Base-by-base conservation (phyloP, 1,140 invertebrate species). In the Palaemon carinicauda region DNA sequence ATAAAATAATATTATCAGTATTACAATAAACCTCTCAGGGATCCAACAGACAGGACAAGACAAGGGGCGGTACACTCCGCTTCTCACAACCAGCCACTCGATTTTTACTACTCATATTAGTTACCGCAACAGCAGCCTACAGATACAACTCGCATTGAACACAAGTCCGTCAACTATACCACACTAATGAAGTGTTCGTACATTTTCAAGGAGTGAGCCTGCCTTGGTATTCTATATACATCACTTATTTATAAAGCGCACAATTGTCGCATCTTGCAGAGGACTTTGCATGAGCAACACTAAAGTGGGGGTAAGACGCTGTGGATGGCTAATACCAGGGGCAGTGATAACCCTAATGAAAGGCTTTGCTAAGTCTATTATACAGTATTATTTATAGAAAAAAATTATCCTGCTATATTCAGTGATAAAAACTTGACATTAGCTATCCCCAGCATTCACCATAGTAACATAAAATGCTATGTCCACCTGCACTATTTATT, bases 1-100 rank as follows among this genome's bases (percentile, higher is more conserved):
- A 86, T 80, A 86, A 80, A 86, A 86, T 86, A 85, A 80, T 86
- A 80, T 74, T 77, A 78, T 86, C 80, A 86, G 80, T 86, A 86
- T 78, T 80, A 86, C 80, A 80, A 86, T 86, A 86, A 80, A 86
- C 84, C 52, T 86, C 84, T 86, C 75, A 86, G 78, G 84, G 77
- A 86, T 80, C 84, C 84, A 86, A 86, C 84, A 86, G 84, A 86
- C 84, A 86, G 84, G 84, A 86, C 84, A 86, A 86, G 78, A 86
- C 84, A 86, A 80, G 84, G 83, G 84, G 77, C 78, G 65, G 75
- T 86, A 80, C 60, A 60, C 52, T 80, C 74, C 54, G 84, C 60
- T 71, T 86, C 84, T 86, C 84, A 86, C 84, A 86, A 86, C 84
- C 84, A 86, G 50, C 77, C 77, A 80, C 75, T 53, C 56, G n/a